Conservation (phyloP, 1,140 invertebrate genomes). For the Contarinia nasturtii region DNA sequence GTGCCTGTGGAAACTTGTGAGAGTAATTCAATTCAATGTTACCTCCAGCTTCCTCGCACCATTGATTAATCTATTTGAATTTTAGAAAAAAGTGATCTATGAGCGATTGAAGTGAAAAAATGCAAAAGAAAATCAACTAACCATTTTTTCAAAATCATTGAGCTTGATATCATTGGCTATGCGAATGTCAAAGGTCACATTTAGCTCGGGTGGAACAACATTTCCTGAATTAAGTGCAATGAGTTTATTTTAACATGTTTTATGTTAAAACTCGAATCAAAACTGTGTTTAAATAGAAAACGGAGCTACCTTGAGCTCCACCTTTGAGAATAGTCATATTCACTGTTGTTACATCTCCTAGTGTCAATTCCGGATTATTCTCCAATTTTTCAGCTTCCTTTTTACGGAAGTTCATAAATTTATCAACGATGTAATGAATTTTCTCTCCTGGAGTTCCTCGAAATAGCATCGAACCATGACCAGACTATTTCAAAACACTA, state of each 20-base stretch:
- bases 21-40: constrained; percentile 17
- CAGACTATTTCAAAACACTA: constrained; percentile 47
- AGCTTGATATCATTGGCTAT: constrained; percentile 46
- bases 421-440: constrained; percentile 45
- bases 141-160: constrained; percentile 45
- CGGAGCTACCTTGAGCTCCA: constrained; percentile 74
- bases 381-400: constrained; percentile 42
- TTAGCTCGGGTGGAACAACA: constrained; percentile 62
- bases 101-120: constrained; percentile 28
- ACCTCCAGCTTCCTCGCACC: constrained; percentile 45
- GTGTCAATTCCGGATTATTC: constrained; percentile 34
- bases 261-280: too few relatives aligned
- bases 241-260: too few relatives aligned
- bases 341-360: constrained; percentile 60
- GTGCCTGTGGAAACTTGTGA: constrained; percentile 34
- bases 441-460: constrained; percentile 62
- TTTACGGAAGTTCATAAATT: constrained; percentile 48
- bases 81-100: too few relatives aligned
- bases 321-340: constrained; percentile 68
- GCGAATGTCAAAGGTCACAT: constrained; percentile 56
- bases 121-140: constrained; percentile 26
- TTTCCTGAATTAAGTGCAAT: constrained; percentile 34
- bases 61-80: constrained; percentile 23
- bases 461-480: constrained; percentile 60
- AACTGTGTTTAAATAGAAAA: too few relatives aligned